Evolutionary conservation across 2,113 vertebrate species (phyloP), one percentile per base, ranked within the genome.

Genomic region (Malurus alboscapulatus): DNA sequence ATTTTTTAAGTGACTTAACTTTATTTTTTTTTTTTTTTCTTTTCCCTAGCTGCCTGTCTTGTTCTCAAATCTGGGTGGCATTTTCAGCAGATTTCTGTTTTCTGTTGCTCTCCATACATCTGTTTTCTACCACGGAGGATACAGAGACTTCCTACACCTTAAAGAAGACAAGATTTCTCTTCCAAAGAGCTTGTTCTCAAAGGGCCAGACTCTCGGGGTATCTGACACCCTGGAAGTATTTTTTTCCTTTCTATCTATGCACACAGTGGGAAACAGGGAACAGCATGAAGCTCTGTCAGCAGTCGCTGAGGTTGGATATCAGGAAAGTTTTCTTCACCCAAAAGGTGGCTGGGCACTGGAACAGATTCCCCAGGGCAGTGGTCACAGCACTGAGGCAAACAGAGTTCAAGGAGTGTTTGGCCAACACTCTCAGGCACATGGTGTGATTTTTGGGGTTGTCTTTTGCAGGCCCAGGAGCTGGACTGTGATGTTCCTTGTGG

Each of bases 41-140:
- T 42, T 1, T 4, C 9, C 22, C 18, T 34, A 34, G 30, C 53
- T 90, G 42, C 57, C 85, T 61, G 32, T 72, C 61, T 91, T 58
- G 26, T 72, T 93, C 26, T 82, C 30, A 76, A 24, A 82, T 42
- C 66, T 75, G 62, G 36, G n/a, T 15, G 50, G 34, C 32, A 44
- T 65, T 50, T 89, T 89, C 84, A 79, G 81, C 66, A 94, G 74
- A 69, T 38, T 87, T 47, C 21, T 76, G 17, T 58, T 94, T 85
- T 42, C 87, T 72, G 4, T 65, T 69, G n/a, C 45, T 53, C 53
- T 88, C 51, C 4, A 3, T 32, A 58, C 26, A 78, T 12, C 15
- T 85, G 22, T 68, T 75, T 88, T 59, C 24, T 50, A 30, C 30
- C 44, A 50, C 4, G 0, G 29, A 85, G 34, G 25, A 32, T 54